Evolutionary conservation across 2,797 vertebrate species (phyloP).

Genomic region (Leontocebus nigricollis): DNA sequence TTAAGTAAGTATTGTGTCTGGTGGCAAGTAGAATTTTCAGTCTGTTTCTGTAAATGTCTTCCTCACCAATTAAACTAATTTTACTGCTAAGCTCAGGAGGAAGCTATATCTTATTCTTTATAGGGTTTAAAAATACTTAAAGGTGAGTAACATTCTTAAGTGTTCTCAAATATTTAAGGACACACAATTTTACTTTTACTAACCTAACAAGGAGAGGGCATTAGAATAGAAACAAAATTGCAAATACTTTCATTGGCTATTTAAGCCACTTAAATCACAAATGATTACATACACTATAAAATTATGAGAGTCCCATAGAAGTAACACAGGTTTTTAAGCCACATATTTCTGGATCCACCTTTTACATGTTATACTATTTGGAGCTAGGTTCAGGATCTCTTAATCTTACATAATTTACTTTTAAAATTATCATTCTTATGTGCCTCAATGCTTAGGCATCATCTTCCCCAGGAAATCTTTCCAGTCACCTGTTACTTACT

Average conservation of each 20-base stretch:
- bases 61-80: background rate
- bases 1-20: background rate
- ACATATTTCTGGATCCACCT: background rate
- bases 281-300: background rate
- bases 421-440: background rate
- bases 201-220: background rate
- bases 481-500: background rate
- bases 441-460: background rate
- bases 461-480: background rate
- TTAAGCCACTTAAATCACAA: background rate
- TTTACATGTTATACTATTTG: background rate
- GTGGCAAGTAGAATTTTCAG: background rate
- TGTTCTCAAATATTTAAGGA: background rate
- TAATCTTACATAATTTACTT: background rate
- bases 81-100: background rate
- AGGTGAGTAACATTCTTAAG: background rate
- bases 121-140: background rate
- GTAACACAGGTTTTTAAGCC: background rate
- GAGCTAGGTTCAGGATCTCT: background rate
- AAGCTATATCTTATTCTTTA: background rate
- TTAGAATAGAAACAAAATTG: background rate
- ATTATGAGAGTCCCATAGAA: background rate
- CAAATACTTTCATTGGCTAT: background rate
- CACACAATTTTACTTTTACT: background rate
- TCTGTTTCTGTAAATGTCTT: constrained; percentile 10